Evolutionary conservation across 2,797 vertebrate genomes (phyloP).

Genomic region (Hafferia zeledoni): DNA sequence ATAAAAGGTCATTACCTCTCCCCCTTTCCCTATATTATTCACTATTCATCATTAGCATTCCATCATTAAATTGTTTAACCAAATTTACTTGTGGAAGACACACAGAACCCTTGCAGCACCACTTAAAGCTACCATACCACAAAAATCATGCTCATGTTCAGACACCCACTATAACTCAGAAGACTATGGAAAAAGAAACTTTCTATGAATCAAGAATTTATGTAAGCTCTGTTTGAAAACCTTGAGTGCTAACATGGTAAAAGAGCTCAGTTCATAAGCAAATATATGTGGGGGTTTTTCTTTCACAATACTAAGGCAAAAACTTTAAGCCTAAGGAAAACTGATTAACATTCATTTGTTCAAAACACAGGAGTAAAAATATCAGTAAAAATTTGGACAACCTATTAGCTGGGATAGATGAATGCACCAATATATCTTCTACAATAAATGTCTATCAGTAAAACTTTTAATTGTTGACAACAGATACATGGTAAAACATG

Average conservation of each 20-base stretch:
- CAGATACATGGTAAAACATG: not conserved
- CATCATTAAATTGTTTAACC: not conserved
- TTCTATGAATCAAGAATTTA: not conserved
- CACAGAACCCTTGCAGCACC: not conserved
- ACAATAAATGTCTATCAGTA: not conserved
- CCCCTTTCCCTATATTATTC: not conserved
- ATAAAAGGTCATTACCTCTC: not conserved
- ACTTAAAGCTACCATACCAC: not conserved
- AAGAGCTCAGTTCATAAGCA: not conserved
- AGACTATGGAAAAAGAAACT: not conserved
- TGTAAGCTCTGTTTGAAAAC: not conserved
- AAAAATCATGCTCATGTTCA: not conserved
- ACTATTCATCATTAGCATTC: not conserved
- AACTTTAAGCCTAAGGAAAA: not conserved
- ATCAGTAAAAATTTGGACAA: not conserved
- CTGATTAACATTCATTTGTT: not conserved
- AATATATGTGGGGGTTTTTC: not conserved
- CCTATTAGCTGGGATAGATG: not conserved
- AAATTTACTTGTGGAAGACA: not conserved
- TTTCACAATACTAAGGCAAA: not conserved
- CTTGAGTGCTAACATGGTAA: not conserved
- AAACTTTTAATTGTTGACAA: not conserved
- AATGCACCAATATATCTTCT: not conserved
- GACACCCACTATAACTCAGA: not conserved
- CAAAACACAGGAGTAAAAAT: not conserved